Percentiles rank a stretch among this genome's conserved stretches.
Conservation (phyloP, 1,140 invertebrate genomes). For the Amyelois transitella region DNA sequence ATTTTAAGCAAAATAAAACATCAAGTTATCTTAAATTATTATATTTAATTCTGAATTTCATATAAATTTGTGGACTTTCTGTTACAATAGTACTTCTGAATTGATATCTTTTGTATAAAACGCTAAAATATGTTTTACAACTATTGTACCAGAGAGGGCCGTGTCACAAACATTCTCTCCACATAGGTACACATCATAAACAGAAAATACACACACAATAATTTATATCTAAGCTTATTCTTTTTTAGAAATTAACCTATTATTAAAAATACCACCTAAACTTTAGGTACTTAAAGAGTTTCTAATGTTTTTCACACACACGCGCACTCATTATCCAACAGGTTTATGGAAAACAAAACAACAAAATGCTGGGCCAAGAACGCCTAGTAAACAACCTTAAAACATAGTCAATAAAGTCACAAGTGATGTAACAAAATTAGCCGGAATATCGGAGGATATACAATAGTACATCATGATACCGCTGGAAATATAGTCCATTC, state of each 20-base stretch:
- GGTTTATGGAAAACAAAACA: constrained; percentile 21
- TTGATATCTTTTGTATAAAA: constrained; percentile 72
- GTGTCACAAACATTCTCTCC: constrained; percentile 43
- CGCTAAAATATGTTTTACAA: constrained; percentile 64
- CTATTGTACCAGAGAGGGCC: constrained; percentile 62
- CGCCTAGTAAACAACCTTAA: constrained; percentile 15
- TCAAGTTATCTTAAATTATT: constrained; percentile 36
- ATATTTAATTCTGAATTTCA: constrained; percentile 72
- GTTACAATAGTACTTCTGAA: constrained; percentile 71
- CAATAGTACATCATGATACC: neutral
- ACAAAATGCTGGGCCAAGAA: constrained; percentile 33
- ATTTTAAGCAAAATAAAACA: neutral
- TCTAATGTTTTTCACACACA: constrained; percentile 43
- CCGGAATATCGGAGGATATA: neutral
- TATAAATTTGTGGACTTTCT: constrained; percentile 74
- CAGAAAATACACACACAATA: constrained; percentile 71
- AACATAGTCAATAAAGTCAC: constrained; percentile 12
- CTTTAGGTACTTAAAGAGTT: constrained; percentile 63
- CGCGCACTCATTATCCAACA: constrained; percentile 42
- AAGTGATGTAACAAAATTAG: constrained; percentile 14
- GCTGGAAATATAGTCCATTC: neutral
- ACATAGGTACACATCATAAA: constrained; percentile 40
- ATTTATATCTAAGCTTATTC: constrained; percentile 67
- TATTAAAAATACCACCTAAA: constrained; percentile 61
- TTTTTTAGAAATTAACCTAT: constrained; percentile 60